A percentile compares a stretch with the other conserved stretches of the same genome.
Evolutionary conservation across 2,888 invertebrate genomes (phyloP).

Genomic region (Pristionchus arcanus): DNA sequence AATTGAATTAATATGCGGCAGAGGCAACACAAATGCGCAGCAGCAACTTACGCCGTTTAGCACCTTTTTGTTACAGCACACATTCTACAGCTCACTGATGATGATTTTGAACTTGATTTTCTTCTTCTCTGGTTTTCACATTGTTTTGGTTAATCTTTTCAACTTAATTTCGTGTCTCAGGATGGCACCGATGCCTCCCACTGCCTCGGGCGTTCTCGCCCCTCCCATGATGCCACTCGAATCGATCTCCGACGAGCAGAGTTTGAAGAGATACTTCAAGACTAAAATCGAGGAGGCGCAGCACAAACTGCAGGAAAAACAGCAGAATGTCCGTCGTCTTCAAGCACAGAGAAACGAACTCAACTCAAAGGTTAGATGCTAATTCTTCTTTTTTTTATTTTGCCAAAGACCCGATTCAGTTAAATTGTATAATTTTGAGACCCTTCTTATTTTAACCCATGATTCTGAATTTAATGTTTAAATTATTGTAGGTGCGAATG

Average conservation of each 20-base stretch:
- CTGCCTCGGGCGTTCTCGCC: not conserved
- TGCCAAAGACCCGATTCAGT: not conserved
- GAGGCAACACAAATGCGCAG: not conserved
- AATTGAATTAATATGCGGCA: not conserved
- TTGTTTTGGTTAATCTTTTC: not conserved
- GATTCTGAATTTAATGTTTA: not conserved
- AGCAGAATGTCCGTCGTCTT: conserved; percentile 94
- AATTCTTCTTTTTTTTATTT: not conserved
- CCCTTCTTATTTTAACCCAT: not conserved
- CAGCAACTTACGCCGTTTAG: not conserved
- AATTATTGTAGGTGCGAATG: conserved; percentile 88
- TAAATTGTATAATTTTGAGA: not conserved
- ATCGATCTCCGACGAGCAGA: conserved; percentile 63
- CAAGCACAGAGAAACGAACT: conserved; percentile 99
- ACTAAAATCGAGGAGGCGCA: conserved; percentile 98
- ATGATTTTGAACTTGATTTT: conserved; percentile 32
- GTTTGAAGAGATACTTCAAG: conserved; percentile 87
- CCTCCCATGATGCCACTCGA: conserved; percentile 46
- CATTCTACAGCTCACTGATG: not conserved
- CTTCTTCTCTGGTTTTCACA: not conserved
- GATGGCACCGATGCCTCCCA: conserved; percentile 56
- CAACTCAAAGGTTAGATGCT: conserved; percentile 91
- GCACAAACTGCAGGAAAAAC: conserved; percentile 88
- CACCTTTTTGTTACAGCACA: too few species aligned
- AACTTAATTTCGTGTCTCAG: not conserved